Evolutionary conservation across 2,888 invertebrate species (phyloP).

Genomic region (Limnephilus auricula): DNA sequence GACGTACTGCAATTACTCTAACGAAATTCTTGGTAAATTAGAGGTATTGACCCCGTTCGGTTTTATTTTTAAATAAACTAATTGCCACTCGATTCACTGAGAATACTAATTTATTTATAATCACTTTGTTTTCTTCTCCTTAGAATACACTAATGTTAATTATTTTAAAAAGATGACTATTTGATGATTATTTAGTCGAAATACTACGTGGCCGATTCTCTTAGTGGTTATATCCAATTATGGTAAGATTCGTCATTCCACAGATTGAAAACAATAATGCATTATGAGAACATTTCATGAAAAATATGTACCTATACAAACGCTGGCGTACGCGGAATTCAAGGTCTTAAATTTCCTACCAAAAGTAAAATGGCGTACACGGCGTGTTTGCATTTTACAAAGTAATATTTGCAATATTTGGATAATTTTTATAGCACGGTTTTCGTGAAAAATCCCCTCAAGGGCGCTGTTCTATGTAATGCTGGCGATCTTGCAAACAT

Average conservation of each 20-base stretch:
- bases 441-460: no score
- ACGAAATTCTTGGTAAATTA: background rate
- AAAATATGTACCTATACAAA: no score
- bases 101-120: background rate
- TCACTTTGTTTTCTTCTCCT: background rate
- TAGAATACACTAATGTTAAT: background rate
- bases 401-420: background rate
- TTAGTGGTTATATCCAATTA: background rate
- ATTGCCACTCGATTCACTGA: background rate
- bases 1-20: background rate
- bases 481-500: no score
- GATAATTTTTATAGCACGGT: no score
- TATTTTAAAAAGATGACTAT: background rate
- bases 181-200: background rate
- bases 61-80: background rate
- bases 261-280: no score
- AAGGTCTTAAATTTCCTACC: background rate
- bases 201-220: background rate
- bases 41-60: background rate
- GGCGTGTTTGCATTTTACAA: background rate
- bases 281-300: no score
- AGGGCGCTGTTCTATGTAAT: no score
- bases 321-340: no score
- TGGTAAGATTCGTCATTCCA: background rate
- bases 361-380: background rate